Conservation (phyloP, 2,888 invertebrate species). For the Habrosyne pyritoides region DNA sequence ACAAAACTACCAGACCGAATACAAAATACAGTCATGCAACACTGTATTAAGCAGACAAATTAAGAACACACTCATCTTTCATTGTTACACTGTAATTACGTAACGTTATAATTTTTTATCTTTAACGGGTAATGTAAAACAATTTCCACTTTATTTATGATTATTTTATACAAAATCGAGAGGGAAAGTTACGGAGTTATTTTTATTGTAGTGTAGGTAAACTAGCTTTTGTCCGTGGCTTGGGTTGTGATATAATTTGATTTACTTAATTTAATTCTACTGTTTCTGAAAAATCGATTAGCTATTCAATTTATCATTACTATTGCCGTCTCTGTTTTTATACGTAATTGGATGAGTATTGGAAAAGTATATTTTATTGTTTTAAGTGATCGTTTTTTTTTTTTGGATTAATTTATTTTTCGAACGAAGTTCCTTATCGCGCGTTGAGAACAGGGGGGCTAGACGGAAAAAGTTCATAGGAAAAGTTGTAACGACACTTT, state of each 20-base stretch:
- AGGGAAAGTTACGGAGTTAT: not conserved
- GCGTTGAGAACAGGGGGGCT: no score
- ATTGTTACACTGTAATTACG: not conserved
- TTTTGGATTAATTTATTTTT: no score
- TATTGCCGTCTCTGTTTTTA: no score
- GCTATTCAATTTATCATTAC: no score
- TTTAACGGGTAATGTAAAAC: not conserved
- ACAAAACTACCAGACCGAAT: conserved; percentile 59
- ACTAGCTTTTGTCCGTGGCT: not conserved
- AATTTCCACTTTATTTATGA: not conserved
- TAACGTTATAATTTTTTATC: not conserved
- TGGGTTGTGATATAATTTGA: not conserved
- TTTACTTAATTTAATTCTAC: not conserved
- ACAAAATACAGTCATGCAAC: conserved; percentile 21
- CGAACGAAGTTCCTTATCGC: no score
- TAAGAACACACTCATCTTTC: conserved; percentile 6
- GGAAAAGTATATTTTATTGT: no score
- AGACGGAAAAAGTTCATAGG: no score
- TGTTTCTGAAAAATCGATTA: no score
- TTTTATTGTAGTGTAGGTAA: not conserved
- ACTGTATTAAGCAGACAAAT: conserved; percentile 5
- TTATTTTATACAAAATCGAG: not conserved
- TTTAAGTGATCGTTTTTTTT: no score
- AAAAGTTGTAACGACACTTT: no score
- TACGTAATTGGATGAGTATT: no score